These are phyloP conservation scores for Labeo catla DNA, from an alignment of 2,113 vertebrate species.

Conservation along the genomic window DNA sequence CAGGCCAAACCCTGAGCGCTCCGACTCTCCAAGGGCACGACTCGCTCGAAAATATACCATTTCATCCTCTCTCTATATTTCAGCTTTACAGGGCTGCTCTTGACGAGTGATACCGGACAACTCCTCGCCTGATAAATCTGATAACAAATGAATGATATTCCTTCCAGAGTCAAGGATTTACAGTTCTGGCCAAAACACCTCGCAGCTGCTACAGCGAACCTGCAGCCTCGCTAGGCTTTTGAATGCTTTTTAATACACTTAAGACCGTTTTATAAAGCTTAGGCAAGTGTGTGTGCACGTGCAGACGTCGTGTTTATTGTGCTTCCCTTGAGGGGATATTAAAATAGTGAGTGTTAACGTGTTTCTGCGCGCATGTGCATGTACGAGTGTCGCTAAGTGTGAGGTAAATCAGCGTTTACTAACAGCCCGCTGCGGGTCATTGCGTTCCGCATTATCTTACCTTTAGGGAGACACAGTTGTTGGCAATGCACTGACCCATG, in stretches of 20 bases:
- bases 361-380: not conserved
- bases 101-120: not conserved
- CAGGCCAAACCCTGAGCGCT: constrained; percentile 59
- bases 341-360: constrained; percentile 7
- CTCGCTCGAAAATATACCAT: not conserved
- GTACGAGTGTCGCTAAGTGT: not conserved
- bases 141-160: constrained; percentile 18
- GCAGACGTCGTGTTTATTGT: constrained; percentile 16
- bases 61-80: constrained; percentile 16
- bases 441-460: not conserved
- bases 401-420: constrained; percentile 20
- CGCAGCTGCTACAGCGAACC: not conserved
- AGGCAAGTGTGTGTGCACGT: constrained; percentile 32
- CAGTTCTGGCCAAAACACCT: not conserved
- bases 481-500: constrained; percentile 2
- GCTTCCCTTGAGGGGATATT: constrained; percentile 35
- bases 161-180: constrained; percentile 11
- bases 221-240: constrained; percentile 9
- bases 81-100: constrained; percentile 17
- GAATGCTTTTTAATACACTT: constrained; percentile 34
- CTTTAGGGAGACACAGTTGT: not conserved
- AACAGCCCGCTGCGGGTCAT: not conserved
- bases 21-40: not conserved
- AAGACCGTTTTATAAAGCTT: constrained; percentile 38
- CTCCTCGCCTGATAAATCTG: not conserved